Evolutionary conservation across 1,140 invertebrate species (phyloP).

Genomic region (Brachionus asplanchnoidis): DNA sequence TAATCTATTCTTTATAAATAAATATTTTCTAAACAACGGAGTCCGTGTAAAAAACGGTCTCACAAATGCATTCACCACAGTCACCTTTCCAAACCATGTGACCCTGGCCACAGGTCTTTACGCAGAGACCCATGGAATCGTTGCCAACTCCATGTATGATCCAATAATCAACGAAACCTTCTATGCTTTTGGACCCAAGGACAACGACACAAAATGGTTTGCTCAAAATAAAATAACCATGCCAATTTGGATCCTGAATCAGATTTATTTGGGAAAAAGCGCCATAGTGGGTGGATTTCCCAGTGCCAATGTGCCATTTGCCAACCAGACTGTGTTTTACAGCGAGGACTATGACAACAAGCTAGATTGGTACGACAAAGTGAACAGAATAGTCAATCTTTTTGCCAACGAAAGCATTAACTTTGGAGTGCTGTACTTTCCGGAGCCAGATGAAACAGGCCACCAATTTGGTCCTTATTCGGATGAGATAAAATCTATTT

Average conservation of each 20-base stretch:
- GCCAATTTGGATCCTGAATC: conserved; percentile 54
- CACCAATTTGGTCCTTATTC: conserved; percentile 54
- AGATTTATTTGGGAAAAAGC: conserved; percentile 45
- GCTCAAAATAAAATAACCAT: conserved; percentile 45
- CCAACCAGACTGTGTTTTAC: conserved; percentile 11
- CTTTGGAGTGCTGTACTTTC: conserved; percentile 68
- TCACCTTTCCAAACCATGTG: conserved; percentile 76
- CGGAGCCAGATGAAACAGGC: conserved; percentile 65
- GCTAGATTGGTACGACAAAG: conserved; percentile 59
- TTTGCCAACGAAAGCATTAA: conserved; percentile 62
- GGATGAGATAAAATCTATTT: conserved; percentile 47
- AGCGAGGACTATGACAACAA: conserved; percentile 51
- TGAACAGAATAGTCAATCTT: conserved; percentile 66
- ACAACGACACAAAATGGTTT: conserved; percentile 50
- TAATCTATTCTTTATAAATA: conserved; percentile 50
- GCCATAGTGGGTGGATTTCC: conserved; percentile 33
- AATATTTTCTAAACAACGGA: conserved; percentile 49
- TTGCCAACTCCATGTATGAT: conserved; percentile 66
- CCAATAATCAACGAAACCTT: conserved; percentile 56
- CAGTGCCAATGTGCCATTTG: conserved; percentile 43
- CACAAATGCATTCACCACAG: conserved; percentile 65
- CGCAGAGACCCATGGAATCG: conserved; percentile 68
- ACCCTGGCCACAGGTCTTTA: conserved; percentile 71
- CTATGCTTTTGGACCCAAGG: conserved; percentile 44
- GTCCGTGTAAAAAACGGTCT: conserved; percentile 44